These are phyloP conservation scores for Phalloptychus januarius DNA, from an alignment of 2,797 vertebrate genomes.

Conservation along the genomic window DNA sequence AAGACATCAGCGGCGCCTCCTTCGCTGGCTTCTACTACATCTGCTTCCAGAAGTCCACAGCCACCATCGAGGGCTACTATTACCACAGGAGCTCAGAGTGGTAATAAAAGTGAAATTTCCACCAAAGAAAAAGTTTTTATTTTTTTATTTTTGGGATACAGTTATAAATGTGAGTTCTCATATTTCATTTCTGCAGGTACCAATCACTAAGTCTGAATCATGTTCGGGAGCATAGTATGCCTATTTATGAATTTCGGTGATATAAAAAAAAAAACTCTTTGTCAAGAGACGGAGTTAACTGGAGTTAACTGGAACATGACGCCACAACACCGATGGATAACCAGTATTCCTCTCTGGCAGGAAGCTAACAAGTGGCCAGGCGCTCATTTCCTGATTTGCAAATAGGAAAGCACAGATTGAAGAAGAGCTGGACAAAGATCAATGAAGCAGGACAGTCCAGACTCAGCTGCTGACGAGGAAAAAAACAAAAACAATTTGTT, in stretches of 20 bases:
- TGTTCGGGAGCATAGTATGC: constrained; percentile 91
- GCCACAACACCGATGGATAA: constrained; percentile 42
- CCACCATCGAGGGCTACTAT: constrained; percentile 97
- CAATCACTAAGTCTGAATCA: constrained; percentile 96
- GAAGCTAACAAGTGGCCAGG: constrained; percentile 30
- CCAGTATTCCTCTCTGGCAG: constrained; percentile 32
- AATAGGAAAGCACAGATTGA: constrained; percentile 25
- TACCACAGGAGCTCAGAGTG: constrained; percentile 97
- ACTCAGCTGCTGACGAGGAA: constrained; percentile 23
- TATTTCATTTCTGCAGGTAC: constrained; percentile 83
- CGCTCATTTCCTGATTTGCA: constrained; percentile 24
- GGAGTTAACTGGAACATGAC: constrained; percentile 33
- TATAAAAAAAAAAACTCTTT: constrained; percentile 46
- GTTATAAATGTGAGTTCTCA: neutral
- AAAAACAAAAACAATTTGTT: constrained; percentile 38
- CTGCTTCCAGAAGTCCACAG: constrained; percentile 99
- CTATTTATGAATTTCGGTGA: constrained; percentile 99
- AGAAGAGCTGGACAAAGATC: constrained; percentile 22
- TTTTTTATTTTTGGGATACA: neutral
- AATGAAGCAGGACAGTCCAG: constrained; percentile 20
- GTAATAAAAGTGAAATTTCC: constrained; percentile 71
- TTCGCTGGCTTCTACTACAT: constrained; percentile 99
- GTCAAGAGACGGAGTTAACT: constrained; percentile 47
- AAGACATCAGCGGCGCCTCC: constrained; percentile 98
- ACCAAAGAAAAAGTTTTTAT: neutral